A percentile compares a stretch with the other conserved stretches of the same genome.
phyloP scores from a whole-genome alignment of 1,140 invertebrate species.

The Leptinotarsa undecemlineata region DNA sequence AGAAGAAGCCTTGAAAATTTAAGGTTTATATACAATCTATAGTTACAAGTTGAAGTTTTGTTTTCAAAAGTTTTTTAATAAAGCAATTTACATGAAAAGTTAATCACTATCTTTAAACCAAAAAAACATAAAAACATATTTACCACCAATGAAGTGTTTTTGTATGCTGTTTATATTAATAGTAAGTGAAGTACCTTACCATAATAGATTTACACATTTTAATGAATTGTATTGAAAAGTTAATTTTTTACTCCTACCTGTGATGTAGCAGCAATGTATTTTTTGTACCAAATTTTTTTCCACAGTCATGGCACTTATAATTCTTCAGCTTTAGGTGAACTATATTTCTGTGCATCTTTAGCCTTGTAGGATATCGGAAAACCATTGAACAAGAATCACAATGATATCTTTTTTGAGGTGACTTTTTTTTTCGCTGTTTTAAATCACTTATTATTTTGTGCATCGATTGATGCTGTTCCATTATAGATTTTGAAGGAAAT shows the following conservation, averaged over 20 bases:
- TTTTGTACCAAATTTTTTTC: background rate
- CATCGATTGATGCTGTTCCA: background rate
- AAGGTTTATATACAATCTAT: no score
- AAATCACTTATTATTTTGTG: slow-evolving; percentile 1
- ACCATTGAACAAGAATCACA: slow-evolving; percentile 5
- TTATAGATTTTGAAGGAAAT: background rate
- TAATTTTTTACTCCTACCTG: background rate
- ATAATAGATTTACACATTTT: no score
- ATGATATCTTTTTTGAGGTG: background rate
- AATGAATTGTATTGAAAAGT: no score
- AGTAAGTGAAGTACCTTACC: no score
- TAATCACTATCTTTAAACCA: no score
- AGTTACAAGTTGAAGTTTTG: no score
- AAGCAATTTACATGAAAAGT: no score
- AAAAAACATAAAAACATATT: no score
- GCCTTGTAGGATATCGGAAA: background rate
- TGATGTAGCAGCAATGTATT: background rate
- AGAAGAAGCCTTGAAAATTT: no score
- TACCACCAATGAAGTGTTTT: no score
- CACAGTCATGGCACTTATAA: background rate
- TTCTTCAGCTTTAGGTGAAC: background rate
- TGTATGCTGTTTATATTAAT: no score
- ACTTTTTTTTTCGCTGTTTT: background rate
- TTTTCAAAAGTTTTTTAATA: no score
- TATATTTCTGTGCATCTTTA: background rate